These are phyloP conservation scores for Hoplostethus mediterraneus DNA, from an alignment of 2,797 vertebrate species.

Conservation along the genomic window DNA sequence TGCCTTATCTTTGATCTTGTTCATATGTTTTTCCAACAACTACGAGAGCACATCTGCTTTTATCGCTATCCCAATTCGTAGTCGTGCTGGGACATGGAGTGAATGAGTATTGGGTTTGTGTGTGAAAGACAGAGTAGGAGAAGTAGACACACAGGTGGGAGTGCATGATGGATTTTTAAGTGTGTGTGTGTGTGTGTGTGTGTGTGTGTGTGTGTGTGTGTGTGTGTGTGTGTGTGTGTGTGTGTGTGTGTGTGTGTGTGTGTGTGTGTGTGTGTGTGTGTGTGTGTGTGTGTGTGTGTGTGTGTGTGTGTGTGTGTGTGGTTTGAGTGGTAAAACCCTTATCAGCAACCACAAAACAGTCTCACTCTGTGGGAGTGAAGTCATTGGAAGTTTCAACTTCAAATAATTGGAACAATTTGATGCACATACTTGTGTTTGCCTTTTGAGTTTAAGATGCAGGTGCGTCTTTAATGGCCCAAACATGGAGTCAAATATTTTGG, in stretches of 20 bases:
- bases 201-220: constrained; percentile 23
- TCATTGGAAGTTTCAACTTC: constrained; percentile 28
- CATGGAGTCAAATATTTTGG: constrained; percentile 26
- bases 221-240: constrained; percentile 13
- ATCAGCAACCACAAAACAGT: constrained; percentile 34
- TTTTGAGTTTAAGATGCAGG: constrained; percentile 55
- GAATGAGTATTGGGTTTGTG: constrained; percentile 70
- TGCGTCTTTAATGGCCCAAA: constrained; percentile 36
- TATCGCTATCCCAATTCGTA: constrained; percentile 68
- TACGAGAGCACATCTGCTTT: constrained; percentile 73
- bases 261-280: constrained; percentile 32
- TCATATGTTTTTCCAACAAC: constrained; percentile 68
- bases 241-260: constrained; percentile 28
- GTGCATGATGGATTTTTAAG: constrained; percentile 65
- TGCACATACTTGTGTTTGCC: constrained; percentile 41
- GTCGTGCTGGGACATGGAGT: constrained; percentile 71
- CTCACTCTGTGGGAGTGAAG: constrained; percentile 28
- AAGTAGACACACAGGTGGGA: constrained; percentile 48
- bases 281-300: constrained; percentile 30
- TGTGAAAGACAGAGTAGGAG: constrained; percentile 50
- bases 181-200: constrained; percentile 21
- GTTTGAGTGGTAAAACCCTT: constrained; percentile 53
- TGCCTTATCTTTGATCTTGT: constrained; percentile 77
- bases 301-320: constrained; percentile 21
- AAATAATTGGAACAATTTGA: constrained; percentile 50